Conservation (phyloP, 2,888 invertebrate genomes). For the Eupeodes latifasciatus region DNA sequence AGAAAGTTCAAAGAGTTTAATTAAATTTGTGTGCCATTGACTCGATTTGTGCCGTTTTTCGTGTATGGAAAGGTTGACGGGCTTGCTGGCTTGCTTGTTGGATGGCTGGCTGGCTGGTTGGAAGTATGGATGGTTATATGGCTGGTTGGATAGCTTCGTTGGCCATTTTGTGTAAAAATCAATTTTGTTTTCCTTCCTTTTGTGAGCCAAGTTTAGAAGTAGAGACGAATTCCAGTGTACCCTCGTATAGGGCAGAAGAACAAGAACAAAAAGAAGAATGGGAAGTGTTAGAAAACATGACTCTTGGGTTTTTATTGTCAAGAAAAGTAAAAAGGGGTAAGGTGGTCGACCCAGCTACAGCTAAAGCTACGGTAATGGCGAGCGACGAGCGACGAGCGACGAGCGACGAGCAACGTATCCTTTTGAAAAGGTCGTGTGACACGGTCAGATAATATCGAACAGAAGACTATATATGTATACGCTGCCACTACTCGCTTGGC, state of each 20-base stretch:
- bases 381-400: no score
- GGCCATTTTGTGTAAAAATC: slow-evolving; percentile 73
- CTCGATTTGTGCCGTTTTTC: slow-evolving; percentile 63
- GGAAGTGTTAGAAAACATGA: slow-evolving; percentile 67
- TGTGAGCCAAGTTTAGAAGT: slow-evolving; percentile 26
- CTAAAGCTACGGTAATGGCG: no score
- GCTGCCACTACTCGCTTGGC: no score
- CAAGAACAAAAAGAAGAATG: not conserved
- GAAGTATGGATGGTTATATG: not conserved
- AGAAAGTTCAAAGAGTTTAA: slow-evolving; percentile 73
- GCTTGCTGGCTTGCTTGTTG: not conserved
- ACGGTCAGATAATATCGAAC: slow-evolving; percentile 68
- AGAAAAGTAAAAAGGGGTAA: slow-evolving; percentile 31
- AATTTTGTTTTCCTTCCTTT: slow-evolving; percentile 70
- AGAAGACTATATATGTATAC: not conserved
- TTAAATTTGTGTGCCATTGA: slow-evolving; percentile 76
- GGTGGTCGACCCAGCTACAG: not conserved
- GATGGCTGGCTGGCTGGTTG: not conserved
- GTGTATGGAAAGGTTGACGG: slow-evolving; percentile 30
- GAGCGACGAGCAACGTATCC: not conserved
- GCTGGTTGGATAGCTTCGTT: slow-evolving; percentile 42
- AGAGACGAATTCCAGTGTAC: slow-evolving; percentile 16
- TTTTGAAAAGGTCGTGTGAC: slow-evolving; percentile 48
- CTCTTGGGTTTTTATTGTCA: slow-evolving; percentile 68
- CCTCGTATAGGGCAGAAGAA: no score